Conservation (phyloP, 1,140 invertebrate genomes). For the Eulimnadia texana region DNA sequence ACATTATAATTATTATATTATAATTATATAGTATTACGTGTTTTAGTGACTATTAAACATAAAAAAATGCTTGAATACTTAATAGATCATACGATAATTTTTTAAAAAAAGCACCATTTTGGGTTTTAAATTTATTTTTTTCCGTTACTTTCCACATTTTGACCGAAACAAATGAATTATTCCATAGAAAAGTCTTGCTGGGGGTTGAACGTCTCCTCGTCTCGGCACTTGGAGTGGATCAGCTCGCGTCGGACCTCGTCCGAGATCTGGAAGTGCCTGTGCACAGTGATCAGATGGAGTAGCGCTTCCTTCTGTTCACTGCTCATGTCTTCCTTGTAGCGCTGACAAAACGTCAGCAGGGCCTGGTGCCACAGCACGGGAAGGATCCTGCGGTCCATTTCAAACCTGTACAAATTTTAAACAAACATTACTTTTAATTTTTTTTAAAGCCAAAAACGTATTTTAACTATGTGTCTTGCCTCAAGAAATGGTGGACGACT, state of each 20-base stretch:
- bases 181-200: not conserved
- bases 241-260: constrained; percentile 72
- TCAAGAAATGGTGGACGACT: constrained; percentile 87
- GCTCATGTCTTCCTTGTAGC: constrained; percentile 89
- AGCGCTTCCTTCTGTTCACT: constrained; percentile 80
- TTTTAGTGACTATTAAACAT: no score
- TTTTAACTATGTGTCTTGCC: constrained; percentile 33
- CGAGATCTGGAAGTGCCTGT: constrained; percentile 68
- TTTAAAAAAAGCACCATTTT: no score
- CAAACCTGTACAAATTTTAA: constrained; percentile 48
- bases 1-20: no score
- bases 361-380: constrained; percentile 96
- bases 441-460: not conserved
- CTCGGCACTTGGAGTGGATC: constrained; percentile 63
- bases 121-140: no score
- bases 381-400: constrained; percentile 60
- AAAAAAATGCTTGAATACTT: no score
- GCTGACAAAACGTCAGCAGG: constrained; percentile 82
- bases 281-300: constrained; percentile 56
- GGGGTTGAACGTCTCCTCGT: constrained; percentile 29
- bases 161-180: not conserved
- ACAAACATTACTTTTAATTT: constrained; percentile 15
- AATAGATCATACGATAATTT: no score
- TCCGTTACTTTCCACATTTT: no score
- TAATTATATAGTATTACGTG: no score